These are phyloP conservation scores for Microctonus aethiopoides DNA, from an alignment of 2,888 invertebrate species.

Conservation along the genomic window DNA sequence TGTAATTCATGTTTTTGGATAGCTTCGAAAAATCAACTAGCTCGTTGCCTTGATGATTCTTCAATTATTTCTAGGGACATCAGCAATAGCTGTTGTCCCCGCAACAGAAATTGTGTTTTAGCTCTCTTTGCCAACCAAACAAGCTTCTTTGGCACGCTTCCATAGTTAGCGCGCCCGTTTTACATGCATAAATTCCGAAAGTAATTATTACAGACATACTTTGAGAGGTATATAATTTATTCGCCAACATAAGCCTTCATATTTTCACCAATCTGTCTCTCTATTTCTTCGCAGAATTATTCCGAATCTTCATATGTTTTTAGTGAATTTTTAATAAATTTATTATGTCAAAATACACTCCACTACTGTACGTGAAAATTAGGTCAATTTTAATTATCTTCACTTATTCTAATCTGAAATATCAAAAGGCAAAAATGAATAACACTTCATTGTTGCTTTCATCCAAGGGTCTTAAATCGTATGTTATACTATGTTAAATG, in stretches of 20 bases:
- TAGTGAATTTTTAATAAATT: neutral
- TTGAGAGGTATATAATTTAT: constrained; percentile 27
- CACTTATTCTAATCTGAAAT: neutral
- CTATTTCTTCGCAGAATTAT: too few relatives aligned
- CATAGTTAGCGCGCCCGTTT: constrained; percentile 43
- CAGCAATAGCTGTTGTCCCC: constrained; percentile 6
- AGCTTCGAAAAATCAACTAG: neutral
- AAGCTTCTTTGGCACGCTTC: constrained; percentile 37
- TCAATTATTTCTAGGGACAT: constrained; percentile 41
- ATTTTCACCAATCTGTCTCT: neutral
- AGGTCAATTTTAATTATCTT: constrained; percentile 7
- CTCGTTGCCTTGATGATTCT: constrained; percentile 19
- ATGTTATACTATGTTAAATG: neutral
- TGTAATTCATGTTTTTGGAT: neutral
- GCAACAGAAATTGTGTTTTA: constrained; percentile 22
- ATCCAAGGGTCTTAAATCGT: neutral
- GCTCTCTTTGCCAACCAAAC: constrained; percentile 35
- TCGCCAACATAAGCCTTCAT: constrained; percentile 7
- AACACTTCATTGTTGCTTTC: neutral
- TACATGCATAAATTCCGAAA: constrained; percentile 45
- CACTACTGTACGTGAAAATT: neutral
- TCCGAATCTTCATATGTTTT: too few relatives aligned
- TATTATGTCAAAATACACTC: neutral
- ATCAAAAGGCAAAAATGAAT: neutral
- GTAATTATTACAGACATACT: constrained; percentile 43